phyloP scores from a whole-genome alignment of 2,797 vertebrate species.

The Austrolebias charrua region DNA sequence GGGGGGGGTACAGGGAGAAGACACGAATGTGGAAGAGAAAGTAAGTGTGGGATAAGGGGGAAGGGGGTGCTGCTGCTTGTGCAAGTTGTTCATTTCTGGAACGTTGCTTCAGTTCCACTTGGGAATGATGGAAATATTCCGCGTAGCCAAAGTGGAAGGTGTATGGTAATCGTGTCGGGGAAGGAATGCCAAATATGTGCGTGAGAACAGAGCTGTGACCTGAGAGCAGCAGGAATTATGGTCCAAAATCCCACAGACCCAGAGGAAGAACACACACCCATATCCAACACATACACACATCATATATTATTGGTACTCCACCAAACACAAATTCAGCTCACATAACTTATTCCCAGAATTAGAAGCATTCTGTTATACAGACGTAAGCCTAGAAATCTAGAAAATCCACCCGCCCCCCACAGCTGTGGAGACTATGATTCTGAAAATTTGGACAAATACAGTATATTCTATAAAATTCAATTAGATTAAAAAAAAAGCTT shows the following conservation, averaged over 20 bases:
- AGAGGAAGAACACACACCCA: constrained; percentile 84
- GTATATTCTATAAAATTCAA: constrained; percentile 9
- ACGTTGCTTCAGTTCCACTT: constrained; percentile 73
- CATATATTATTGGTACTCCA: constrained; percentile 75
- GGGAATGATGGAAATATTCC: constrained; percentile 83
- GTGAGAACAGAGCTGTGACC: constrained; percentile 84
- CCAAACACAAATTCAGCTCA: constrained; percentile 68
- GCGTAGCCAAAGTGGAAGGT: constrained; percentile 82
- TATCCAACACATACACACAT: constrained; percentile 75
- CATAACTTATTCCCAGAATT: constrained; percentile 69
- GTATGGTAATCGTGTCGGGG: constrained; percentile 83
- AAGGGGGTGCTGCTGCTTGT: constrained; percentile 31
- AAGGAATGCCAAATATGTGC: constrained; percentile 86
- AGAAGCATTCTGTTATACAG: constrained; percentile 59
- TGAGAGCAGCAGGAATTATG: constrained; percentile 85
- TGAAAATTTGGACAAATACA: constrained; percentile 37
- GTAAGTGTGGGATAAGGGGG: constrained; percentile 48
- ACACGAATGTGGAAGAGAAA: constrained; percentile 54
- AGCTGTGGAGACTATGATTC: constrained; percentile 4
- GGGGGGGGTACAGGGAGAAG: constrained; percentile 51
- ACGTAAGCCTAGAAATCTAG: constrained; percentile 54
- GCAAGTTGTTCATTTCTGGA: constrained; percentile 73
- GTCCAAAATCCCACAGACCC: constrained; percentile 84
- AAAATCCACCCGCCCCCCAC: constrained; percentile 38
- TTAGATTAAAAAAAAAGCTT: constrained; percentile 23